A percentile compares a stretch with the other conserved stretches of the same genome.
Evolutionary conservation across 2,888 invertebrate genomes (phyloP).

Genomic region (Chesias legatella): DNA sequence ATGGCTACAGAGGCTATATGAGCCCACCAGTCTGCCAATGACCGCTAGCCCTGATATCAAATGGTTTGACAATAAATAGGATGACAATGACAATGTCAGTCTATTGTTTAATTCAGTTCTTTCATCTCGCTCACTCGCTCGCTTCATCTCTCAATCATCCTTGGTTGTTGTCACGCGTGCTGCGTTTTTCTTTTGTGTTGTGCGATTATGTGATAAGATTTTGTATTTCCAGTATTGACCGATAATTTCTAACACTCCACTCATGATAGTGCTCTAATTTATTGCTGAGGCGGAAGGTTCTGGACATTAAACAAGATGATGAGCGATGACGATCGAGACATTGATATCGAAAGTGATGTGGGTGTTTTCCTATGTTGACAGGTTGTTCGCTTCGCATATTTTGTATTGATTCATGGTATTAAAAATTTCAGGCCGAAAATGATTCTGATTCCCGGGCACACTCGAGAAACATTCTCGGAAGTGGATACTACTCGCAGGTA

Average conservation of each 20-base stretch:
- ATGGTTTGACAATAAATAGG: too few species aligned
- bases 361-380: constrained; percentile 69
- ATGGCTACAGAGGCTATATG: too few species aligned
- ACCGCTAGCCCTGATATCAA: too few species aligned
- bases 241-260: constrained; percentile 24
- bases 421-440: constrained; percentile 84
- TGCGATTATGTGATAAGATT: constrained; percentile 10
- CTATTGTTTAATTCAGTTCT: too few species aligned
- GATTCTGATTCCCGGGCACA: constrained; percentile 86
- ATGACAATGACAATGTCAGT: too few species aligned
- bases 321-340: constrained; percentile 97
- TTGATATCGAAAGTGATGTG: constrained; percentile 97
- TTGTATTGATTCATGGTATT: constrained; percentile 34
- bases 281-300: constrained; percentile 24
- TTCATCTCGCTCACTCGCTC: background rate
- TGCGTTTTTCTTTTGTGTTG: constrained; percentile 3
- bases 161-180: background rate
- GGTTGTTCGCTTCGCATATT: constrained; percentile 39
- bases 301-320: constrained; percentile 73
- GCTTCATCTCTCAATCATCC: background rate
- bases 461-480: constrained; percentile 83
- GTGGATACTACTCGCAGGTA: constrained; percentile 89
- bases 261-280: constrained; percentile 47
- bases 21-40: too few species aligned
- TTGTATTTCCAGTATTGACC: constrained; percentile 1